phyloP scores from a whole-genome alignment of 1,140 invertebrate species.

The Atta cephalotes region DNA sequence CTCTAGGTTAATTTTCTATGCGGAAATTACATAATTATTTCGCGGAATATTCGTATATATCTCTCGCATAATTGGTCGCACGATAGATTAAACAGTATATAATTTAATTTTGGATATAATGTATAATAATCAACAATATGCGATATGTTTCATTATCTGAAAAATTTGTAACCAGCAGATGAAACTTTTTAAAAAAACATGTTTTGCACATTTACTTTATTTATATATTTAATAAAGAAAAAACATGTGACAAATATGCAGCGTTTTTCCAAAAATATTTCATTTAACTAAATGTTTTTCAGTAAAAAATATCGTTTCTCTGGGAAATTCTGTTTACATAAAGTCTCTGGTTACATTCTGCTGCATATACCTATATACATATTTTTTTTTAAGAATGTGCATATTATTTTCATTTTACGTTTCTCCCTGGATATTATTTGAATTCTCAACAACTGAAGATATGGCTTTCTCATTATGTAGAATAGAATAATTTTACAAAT shows the following conservation, averaged over 20 bases:
- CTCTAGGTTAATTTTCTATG: constrained; percentile 55
- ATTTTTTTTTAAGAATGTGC: background rate
- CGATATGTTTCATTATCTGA: background rate
- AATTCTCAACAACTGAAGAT: background rate
- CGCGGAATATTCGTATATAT: constrained; percentile 23
- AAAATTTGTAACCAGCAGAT: background rate
- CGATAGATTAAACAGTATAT: constrained; percentile 45
- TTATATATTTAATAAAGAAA: constrained; percentile 6
- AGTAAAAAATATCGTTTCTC: background rate
- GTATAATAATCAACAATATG: constrained; percentile 20
- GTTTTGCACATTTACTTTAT: background rate
- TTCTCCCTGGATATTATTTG: background rate
- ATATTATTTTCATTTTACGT: background rate
- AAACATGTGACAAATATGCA: background rate
- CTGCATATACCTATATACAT: too few relatives aligned
- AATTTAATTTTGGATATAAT: constrained; percentile 36
- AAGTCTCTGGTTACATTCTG: too few relatives aligned
- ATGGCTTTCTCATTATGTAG: background rate
- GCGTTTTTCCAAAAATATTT: background rate
- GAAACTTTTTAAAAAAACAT: constrained; percentile 25
- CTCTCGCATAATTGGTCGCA: constrained; percentile 21
- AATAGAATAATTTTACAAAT: background rate
- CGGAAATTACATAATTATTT: constrained; percentile 48
- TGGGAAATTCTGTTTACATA: background rate
- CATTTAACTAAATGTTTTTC: constrained; percentile 1